phyloP scores from a whole-genome alignment of 2,113 vertebrate species.

The Cyprinodon tularosa region DNA sequence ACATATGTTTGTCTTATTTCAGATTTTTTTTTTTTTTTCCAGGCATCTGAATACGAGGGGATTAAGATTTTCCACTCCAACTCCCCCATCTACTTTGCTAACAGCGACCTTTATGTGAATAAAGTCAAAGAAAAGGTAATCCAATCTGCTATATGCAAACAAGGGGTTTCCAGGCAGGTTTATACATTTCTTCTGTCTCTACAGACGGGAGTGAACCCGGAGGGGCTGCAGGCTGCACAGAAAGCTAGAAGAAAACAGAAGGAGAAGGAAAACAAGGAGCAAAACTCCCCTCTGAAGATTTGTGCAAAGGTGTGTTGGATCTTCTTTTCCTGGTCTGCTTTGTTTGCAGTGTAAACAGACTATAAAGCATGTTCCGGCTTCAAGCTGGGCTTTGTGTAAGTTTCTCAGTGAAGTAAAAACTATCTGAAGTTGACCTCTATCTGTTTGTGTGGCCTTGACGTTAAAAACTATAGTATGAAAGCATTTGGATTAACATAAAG shows the following conservation, averaged over 20 bases:
- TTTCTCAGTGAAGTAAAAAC: not conserved
- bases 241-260: slow-evolving; percentile 78
- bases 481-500: not conserved
- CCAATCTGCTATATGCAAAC: not conserved
- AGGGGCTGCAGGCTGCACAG: slow-evolving; percentile 75
- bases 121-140: slow-evolving; percentile 91
- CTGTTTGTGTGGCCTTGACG: not conserved
- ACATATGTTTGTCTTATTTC: not conserved
- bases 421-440: not conserved
- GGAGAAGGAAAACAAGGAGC: slow-evolving; percentile 62
- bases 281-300: slow-evolving; percentile 56
- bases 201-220: slow-evolving; percentile 90
- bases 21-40: slow-evolving; percentile 34
- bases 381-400: not conserved
- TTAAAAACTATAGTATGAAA: not conserved
- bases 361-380: not conserved
- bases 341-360: slow-evolving; percentile 13
- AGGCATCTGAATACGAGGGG: slow-evolving; percentile 85
- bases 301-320: slow-evolving; percentile 69
- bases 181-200: not conserved
- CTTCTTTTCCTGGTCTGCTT: not conserved
- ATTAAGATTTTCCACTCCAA: slow-evolving; percentile 98
- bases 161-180: not conserved
- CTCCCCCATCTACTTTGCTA: slow-evolving; percentile 95
- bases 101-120: slow-evolving; percentile 89